These are phyloP conservation scores for Synanthedon myopaeformis DNA, from an alignment of 2,888 invertebrate genomes.

Conservation along the genomic window DNA sequence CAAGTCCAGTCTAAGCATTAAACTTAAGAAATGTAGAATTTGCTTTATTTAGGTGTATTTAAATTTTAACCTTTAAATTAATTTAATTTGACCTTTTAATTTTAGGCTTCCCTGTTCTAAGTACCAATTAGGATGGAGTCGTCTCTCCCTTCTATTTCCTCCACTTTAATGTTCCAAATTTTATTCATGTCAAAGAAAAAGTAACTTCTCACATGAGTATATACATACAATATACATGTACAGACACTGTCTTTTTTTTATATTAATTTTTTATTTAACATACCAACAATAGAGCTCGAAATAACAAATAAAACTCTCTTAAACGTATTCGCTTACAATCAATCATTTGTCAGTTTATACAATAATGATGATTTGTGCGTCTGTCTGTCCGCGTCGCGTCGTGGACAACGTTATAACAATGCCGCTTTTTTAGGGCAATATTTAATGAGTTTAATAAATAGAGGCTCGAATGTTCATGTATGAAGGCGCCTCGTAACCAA, in stretches of 20 bases:
- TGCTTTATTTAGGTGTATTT: too few species aligned
- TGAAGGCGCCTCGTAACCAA: neutral
- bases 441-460: neutral
- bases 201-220: neutral
- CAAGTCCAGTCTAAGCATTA: too few species aligned
- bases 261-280: too few species aligned
- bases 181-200: neutral
- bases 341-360: conserved; percentile 24
- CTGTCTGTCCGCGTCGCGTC: conserved; percentile 14
- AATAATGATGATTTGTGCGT: conserved; percentile 30
- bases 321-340: conserved; percentile 23
- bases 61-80: too few species aligned
- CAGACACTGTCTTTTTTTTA: neutral
- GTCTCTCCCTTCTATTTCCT: too few species aligned
- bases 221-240: neutral
- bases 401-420: neutral
- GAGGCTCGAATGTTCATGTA: neutral
- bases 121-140: too few species aligned
- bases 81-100: too few species aligned
- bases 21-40: too few species aligned
- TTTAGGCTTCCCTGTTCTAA: too few species aligned
- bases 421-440: neutral
- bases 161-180: too few species aligned
- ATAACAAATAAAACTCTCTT: neutral
- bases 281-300: too few species aligned